Conservation (phyloP, 1,140 invertebrate species). For the Cecropterus lyciades region DNA sequence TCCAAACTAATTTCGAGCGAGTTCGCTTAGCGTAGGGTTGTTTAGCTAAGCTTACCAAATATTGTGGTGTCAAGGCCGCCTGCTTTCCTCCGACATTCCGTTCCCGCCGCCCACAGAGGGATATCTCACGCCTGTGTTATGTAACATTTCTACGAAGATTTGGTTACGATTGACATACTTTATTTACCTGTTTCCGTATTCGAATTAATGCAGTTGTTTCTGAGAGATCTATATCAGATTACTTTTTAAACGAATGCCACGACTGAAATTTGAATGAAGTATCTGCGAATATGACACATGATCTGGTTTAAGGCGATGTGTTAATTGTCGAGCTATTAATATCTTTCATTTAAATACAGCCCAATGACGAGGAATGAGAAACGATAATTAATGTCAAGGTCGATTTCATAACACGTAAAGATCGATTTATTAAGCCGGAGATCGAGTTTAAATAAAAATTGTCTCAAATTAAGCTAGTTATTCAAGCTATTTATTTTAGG, state of each 20-base stretch:
- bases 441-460: conserved; percentile 4
- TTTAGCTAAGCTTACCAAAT: conserved; percentile 74
- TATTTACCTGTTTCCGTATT: conserved; percentile 53
- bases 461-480: not conserved
- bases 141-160: conserved; percentile 72
- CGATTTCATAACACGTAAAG: conserved; percentile 10
- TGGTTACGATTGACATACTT: conserved; percentile 64
- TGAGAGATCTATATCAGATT: not conserved
- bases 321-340: conserved; percentile 27
- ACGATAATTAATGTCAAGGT: conserved; percentile 41
- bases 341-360: conserved; percentile 29
- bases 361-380: conserved; percentile 39
- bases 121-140: conserved; percentile 78
- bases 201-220: conserved; percentile 17
- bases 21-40: conserved; percentile 50
- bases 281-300: conserved; percentile 27
- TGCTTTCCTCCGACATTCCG: conserved; percentile 81
- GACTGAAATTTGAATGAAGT: conserved; percentile 10
- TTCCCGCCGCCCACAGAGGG: conserved; percentile 77
- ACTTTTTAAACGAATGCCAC: not conserved
- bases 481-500: too few species aligned
- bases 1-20: conserved; percentile 34
- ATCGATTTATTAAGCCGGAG: not conserved
- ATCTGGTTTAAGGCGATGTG: conserved; percentile 21
- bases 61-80: conserved; percentile 80